Evolutionary conservation across 2,888 invertebrate species (phyloP).

Genomic region (Drosophila pseudotalamancana): DNA sequence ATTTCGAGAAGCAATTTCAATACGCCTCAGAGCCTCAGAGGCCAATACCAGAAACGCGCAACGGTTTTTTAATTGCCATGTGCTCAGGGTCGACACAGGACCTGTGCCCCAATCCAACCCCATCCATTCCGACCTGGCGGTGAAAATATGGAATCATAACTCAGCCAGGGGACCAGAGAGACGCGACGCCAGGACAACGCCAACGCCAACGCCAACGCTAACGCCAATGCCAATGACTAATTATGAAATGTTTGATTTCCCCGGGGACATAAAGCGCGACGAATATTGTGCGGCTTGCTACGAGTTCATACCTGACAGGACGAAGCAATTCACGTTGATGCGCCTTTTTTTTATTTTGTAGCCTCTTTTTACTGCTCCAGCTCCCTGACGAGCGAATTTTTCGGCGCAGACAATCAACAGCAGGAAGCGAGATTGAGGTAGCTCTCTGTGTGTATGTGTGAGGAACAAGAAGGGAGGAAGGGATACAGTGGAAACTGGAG

Average conservation of each 20-base stretch:
- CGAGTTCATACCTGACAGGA: constrained; percentile 45
- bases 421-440: constrained; percentile 32
- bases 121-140: constrained; percentile 1
- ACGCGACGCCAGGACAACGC: constrained; percentile 28
- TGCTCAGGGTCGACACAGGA: constrained; percentile 53
- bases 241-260: constrained; percentile 84
- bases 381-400: constrained; percentile 25
- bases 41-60: constrained; percentile 60
- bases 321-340: constrained; percentile 48
- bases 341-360: constrained; percentile 33
- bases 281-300: constrained; percentile 58
- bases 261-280: constrained; percentile 71
- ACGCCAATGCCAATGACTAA: constrained; percentile 81
- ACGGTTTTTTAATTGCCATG: constrained; percentile 77
- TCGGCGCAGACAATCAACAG: constrained; percentile 63
- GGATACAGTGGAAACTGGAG: neutral
- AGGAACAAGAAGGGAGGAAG: neutral
- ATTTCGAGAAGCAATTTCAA: constrained; percentile 75
- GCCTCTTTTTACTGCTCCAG: constrained; percentile 11
- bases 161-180: constrained; percentile 49
- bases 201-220: constrained; percentile 78
- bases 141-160: constrained; percentile 61
- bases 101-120: constrained; percentile 10
- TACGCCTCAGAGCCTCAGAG: constrained; percentile 68
- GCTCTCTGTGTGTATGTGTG: neutral